These are phyloP conservation scores for Propithecus deckenii DNA, from an alignment of 2,797 vertebrate species.

Conservation along the genomic window DNA sequence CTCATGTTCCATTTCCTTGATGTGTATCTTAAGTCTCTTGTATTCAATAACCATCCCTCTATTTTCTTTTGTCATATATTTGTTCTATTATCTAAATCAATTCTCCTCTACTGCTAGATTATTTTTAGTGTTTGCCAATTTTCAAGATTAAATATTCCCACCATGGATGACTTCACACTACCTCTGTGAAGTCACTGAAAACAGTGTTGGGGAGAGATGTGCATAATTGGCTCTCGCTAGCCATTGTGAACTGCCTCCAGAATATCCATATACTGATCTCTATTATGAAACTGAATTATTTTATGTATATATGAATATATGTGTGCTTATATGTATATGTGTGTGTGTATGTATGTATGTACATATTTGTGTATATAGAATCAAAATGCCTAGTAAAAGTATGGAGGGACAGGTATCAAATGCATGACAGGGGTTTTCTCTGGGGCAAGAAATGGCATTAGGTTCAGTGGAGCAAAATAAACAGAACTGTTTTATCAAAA, in stretches of 20 bases:
- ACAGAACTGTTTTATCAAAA: background rate
- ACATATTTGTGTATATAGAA: background rate
- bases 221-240: background rate
- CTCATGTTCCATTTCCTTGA: background rate
- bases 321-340: background rate
- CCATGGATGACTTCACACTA: background rate
- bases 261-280: background rate
- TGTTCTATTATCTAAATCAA: background rate
- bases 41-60: background rate
- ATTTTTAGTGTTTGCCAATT: background rate
- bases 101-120: background rate
- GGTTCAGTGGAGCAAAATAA: background rate
- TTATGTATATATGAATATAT: background rate
- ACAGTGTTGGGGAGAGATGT: background rate
- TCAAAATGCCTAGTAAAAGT: background rate
- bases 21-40: background rate
- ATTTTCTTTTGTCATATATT: background rate
- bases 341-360: too few relatives aligned
- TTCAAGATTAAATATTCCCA: background rate
- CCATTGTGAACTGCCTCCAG: background rate
- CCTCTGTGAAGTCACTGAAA: background rate
- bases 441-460: background rate
- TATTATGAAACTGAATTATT: background rate
- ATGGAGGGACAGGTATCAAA: background rate
- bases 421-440: background rate